phyloP scores from a whole-genome alignment of 2,888 invertebrate genomes.

The Cephus runcator region DNA sequence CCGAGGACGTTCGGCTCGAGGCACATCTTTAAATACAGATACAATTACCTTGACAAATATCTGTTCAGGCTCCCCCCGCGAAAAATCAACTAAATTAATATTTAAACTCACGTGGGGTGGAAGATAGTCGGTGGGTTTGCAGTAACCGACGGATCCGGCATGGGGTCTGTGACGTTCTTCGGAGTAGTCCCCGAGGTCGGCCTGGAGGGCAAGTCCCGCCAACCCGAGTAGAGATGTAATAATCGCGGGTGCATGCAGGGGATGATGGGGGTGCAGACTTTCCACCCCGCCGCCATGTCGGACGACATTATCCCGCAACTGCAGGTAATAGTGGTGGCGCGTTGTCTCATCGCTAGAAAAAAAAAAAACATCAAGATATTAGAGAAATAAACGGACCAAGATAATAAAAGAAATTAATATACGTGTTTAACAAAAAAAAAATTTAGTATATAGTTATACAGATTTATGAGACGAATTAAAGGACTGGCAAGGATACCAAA shows the following conservation, averaged over 20 bases:
- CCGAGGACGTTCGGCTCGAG: slow-evolving; percentile 59
- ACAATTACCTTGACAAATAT: background rate
- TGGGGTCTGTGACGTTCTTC: slow-evolving; percentile 65
- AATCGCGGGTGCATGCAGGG: slow-evolving; percentile 71
- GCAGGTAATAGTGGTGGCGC: slow-evolving; percentile 93
- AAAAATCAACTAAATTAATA: background rate
- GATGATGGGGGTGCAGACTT: slow-evolving; percentile 61
- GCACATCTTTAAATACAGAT: slow-evolving; percentile 54
- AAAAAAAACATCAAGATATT: slow-evolving; percentile 18
- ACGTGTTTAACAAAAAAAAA: background rate
- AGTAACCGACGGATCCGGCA: slow-evolving; percentile 69
- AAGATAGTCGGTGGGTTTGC: slow-evolving; percentile 88
- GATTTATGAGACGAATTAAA: too few species aligned
- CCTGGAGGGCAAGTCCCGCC: slow-evolving; percentile 91
- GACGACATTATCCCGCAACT: slow-evolving; percentile 88
- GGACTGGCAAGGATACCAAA: background rate
- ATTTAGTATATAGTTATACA: background rate
- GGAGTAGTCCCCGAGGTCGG: slow-evolving; percentile 87
- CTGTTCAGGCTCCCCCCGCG: background rate
- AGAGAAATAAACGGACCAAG: background rate
- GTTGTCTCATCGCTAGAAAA: slow-evolving; percentile 83
- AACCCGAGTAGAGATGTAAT: slow-evolving; percentile 81
- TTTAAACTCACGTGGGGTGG: slow-evolving; percentile 72
- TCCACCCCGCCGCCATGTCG: slow-evolving; percentile 66
- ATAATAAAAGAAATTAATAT: slow-evolving; percentile 10